Evolutionary conservation across 2,113 vertebrate genomes (phyloP), one percentile per base, ranked within the genome.

Genomic region (Hippocampus mohnikei): DNA sequence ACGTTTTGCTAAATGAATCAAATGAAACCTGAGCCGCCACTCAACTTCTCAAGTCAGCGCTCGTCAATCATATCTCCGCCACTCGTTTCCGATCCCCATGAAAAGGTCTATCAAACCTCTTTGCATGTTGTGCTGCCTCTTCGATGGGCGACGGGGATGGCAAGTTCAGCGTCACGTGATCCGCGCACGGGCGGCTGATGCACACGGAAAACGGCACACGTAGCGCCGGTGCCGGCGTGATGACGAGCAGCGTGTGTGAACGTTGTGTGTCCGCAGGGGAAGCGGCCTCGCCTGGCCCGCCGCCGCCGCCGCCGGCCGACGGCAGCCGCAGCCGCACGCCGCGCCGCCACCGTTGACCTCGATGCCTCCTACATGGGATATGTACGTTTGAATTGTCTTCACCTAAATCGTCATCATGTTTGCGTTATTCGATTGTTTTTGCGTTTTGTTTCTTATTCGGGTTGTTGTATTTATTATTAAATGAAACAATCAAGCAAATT

Each of bases 291-390:
- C 75, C 94, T 71, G 95, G 97, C 87, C 93, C 93, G 67, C 93
- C 95, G 67, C 93, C 93, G 67, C 93, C 95, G 67, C 93, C 96
- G 74, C 95, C 94, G 67, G 92, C 89, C 0, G 95, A 97, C 75
- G 94, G 94, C 81, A 88, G 94, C 73, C 94, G 94, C 46, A 96
- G 95, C 86, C 95, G 92, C 69, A 96, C 95, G 2, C 95, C 95
- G 95, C 63, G 94, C 94, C 0, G 93, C 95, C 66, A 93, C 95
- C 63, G 89, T 95, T 0, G 96, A 98, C 27, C 78, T 94, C 56
- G 96, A 98, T 71, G 89, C 93, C 68, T 95, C 91, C n/a, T 99
- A 99, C 77, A 94, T 89, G 90, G 97, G 97, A 87, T 99, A 99
- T 21, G 97, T 99, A 90, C 86, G 96, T 97, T 42, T n/a, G 52